phyloP scores from a whole-genome alignment of 2,113 vertebrate genomes.

The Hirundichthys speculiger region DNA sequence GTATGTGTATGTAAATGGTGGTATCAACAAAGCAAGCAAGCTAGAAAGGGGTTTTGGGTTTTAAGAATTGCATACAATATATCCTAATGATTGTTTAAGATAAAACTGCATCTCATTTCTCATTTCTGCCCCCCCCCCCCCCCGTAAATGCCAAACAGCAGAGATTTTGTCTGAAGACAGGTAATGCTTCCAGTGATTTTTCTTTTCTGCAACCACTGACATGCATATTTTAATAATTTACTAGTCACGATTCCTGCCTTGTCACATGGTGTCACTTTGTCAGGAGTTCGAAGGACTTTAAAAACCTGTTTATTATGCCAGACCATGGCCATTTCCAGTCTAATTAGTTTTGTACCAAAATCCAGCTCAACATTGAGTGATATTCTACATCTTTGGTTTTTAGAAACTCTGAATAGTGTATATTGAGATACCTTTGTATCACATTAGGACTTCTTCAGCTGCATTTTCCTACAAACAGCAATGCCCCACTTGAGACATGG shows the following conservation, averaged over 20 bases:
- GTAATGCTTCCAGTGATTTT: conserved; percentile 40
- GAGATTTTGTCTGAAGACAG: conserved; percentile 56
- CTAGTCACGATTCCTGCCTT: neutral
- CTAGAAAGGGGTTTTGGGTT: neutral
- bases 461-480: neutral
- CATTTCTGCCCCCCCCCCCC: neutral
- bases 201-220: neutral
- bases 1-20: no score
- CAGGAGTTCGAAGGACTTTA: neutral
- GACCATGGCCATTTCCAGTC: no score
- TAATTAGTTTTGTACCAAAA: neutral
- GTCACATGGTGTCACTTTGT: neutral
- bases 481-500: neutral
- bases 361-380: neutral
- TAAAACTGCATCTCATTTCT: conserved; percentile 48
- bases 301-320: neutral
- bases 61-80: conserved; percentile 25
- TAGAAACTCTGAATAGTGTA: neutral
- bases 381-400: neutral
- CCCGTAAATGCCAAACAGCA: conserved; percentile 64
- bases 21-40: neutral
- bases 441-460: neutral
- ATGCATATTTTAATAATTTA: neutral
- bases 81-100: conserved; percentile 39
- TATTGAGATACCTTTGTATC: neutral